These are phyloP conservation scores for Lacerta viridis DNA, from an alignment of 2,797 vertebrate genomes.

Conservation along the genomic window DNA sequence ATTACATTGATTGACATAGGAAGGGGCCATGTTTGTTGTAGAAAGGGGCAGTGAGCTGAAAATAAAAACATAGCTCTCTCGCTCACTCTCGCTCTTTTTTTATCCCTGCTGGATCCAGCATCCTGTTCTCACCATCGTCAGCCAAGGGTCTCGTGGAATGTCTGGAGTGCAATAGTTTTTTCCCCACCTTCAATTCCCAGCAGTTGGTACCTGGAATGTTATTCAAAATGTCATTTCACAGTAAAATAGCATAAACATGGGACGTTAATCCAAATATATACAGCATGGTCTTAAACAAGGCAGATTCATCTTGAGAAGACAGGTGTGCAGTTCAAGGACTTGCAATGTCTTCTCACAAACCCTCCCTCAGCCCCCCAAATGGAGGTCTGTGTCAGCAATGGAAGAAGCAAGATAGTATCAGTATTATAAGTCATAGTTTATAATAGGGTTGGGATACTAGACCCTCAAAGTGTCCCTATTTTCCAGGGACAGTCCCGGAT, in stretches of 20 bases:
- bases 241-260: slow-evolving; percentile 29
- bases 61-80: neutral
- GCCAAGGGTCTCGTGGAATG: too few relatives aligned
- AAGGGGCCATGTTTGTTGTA: slow-evolving; percentile 24
- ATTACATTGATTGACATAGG: slow-evolving; percentile 14
- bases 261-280: slow-evolving; percentile 37
- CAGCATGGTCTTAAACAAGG: slow-evolving; percentile 17
- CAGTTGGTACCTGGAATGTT: too few relatives aligned
- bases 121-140: too few relatives aligned
- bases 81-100: too few relatives aligned
- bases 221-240: slow-evolving; percentile 32
- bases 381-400: neutral
- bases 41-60: slow-evolving; percentile 29
- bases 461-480: too few relatives aligned
- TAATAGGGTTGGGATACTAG: too few relatives aligned
- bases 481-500: too few relatives aligned
- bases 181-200: too few relatives aligned
- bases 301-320: neutral
- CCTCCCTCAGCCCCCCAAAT: neutral
- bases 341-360: neutral
- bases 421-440: too few relatives aligned
- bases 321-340: neutral
- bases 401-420: neutral
- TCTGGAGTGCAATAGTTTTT: too few relatives aligned
- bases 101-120: too few relatives aligned